These are phyloP conservation scores for Kradibia gibbosae DNA, from an alignment of 1,140 invertebrate genomes.

Conservation along the genomic window DNA sequence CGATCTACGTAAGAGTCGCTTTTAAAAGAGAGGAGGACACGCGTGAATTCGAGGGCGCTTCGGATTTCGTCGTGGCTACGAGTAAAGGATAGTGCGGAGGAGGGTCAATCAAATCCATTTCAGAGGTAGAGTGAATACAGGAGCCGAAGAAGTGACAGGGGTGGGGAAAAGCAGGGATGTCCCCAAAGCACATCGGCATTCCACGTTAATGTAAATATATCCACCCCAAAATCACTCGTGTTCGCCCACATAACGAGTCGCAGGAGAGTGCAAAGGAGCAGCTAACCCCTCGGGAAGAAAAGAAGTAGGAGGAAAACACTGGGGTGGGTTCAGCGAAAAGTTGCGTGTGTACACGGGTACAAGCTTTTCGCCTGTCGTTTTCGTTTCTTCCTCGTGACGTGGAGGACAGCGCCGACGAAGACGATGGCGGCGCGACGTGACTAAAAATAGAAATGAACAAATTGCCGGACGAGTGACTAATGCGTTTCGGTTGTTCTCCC, in stretches of 20 bases:
- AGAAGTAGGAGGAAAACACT: constrained; percentile 12
- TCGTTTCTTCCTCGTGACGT: constrained; percentile 7
- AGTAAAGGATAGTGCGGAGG: not conserved
- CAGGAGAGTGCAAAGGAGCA: constrained; percentile 37
- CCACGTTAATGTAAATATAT: constrained; percentile 48
- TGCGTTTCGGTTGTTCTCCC: constrained; percentile 54
- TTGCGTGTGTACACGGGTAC: not conserved
- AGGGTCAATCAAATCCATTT: constrained; percentile 26
- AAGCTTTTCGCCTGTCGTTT: constrained; percentile 20
- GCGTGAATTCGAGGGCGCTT: not conserved
- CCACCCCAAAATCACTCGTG: constrained; percentile 40
- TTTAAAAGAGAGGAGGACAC: not conserved
- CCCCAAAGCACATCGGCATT: constrained; percentile 25
- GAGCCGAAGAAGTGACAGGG: no score
- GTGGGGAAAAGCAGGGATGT: not conserved
- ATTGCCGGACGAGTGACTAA: constrained; percentile 64
- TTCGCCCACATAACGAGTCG: constrained; percentile 26
- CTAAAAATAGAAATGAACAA: constrained; percentile 64
- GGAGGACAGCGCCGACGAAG: constrained; percentile 17
- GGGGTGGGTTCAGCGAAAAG: not conserved
- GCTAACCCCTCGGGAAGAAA: constrained; percentile 5
- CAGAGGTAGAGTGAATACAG: not conserved
- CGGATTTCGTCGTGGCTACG: not conserved
- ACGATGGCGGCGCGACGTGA: constrained; percentile 43
- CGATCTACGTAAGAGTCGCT: not conserved